phyloP scores from a whole-genome alignment of 2,797 vertebrate genomes.

The Epinephelus coioides region DNA sequence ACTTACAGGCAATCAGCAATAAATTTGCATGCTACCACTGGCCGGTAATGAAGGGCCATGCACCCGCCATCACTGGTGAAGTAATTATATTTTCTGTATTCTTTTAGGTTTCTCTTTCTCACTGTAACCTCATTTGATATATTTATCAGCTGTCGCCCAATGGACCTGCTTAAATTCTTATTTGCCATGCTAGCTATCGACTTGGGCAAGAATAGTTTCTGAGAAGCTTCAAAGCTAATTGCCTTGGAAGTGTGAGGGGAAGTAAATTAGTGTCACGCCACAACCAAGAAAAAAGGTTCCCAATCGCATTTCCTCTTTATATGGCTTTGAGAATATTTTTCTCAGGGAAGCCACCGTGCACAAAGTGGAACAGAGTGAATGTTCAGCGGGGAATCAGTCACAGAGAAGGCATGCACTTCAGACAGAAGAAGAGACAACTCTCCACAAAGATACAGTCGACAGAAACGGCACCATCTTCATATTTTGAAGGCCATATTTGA shows the following conservation, averaged over 20 bases:
- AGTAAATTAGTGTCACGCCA: constrained; percentile 89
- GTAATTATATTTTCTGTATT: constrained; percentile 80
- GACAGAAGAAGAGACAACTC: constrained; percentile 57
- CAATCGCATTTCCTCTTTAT: constrained; percentile 83
- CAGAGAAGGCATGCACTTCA: constrained; percentile 69
- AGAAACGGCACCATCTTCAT: constrained; percentile 66
- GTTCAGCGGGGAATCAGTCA: constrained; percentile 79
- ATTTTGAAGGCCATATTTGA: constrained; percentile 64
- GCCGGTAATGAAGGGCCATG: constrained; percentile 66
- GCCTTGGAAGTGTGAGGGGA: constrained; percentile 87
- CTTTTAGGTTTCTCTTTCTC: constrained; percentile 72
- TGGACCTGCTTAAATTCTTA: constrained; percentile 86
- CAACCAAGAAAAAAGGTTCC: constrained; percentile 82
- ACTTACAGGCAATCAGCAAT: constrained; percentile 53
- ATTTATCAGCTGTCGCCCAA: constrained; percentile 85
- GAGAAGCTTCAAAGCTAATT: constrained; percentile 90
- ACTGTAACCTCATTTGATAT: constrained; percentile 84
- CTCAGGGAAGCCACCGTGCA: constrained; percentile 67
- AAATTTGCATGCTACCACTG: constrained; percentile 65
- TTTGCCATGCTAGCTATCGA: constrained; percentile 86
- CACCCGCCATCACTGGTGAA: constrained; percentile 67
- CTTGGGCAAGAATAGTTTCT: constrained; percentile 85
- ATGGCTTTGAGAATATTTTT: constrained; percentile 83
- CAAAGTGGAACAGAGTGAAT: constrained; percentile 76
- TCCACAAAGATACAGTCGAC: constrained; percentile 60